A percentile compares a stretch with the other conserved stretches of the same genome.
phyloP scores from a whole-genome alignment of 2,113 vertebrate species.

The Eupsittula cactorum region DNA sequence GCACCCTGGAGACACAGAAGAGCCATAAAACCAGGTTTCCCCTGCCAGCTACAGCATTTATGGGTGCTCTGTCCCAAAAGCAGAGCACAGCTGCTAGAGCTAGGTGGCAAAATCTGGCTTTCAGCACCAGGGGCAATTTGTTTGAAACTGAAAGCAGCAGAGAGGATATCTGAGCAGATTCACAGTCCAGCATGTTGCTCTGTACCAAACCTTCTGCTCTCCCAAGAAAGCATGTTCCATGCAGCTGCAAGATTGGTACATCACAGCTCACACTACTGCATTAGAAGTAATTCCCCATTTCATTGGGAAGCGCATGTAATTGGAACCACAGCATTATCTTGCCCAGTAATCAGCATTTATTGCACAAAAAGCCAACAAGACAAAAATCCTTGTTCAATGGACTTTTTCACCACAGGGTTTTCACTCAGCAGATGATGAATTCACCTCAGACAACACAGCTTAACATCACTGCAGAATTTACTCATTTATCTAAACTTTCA shows the following conservation, averaged over 20 bases:
- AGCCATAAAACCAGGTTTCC: background rate
- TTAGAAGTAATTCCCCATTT: background rate
- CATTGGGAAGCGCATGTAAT: accelerated
- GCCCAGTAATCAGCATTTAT: background rate
- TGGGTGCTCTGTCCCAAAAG: background rate
- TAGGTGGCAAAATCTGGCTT: background rate
- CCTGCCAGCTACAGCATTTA: background rate
- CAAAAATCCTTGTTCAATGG: slow-evolving; percentile 23
- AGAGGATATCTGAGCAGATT: background rate
- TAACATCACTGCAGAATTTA: background rate
- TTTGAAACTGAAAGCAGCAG: background rate
- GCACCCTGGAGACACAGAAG: background rate
- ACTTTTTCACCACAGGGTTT: slow-evolving; percentile 64
- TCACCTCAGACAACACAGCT: background rate
- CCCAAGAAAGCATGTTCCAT: background rate
- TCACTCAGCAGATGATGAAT: background rate
- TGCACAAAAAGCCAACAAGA: background rate
- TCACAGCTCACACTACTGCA: background rate
- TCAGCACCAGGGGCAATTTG: background rate
- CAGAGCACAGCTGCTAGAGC: background rate
- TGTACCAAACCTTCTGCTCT: background rate
- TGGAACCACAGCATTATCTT: background rate
- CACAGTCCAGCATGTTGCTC: background rate
- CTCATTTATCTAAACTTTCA: background rate
- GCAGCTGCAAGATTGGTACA: background rate